Evolutionary conservation across 2,888 invertebrate species (phyloP), one percentile per base, ranked within the genome.

Genomic region (Troilus luridus): DNA sequence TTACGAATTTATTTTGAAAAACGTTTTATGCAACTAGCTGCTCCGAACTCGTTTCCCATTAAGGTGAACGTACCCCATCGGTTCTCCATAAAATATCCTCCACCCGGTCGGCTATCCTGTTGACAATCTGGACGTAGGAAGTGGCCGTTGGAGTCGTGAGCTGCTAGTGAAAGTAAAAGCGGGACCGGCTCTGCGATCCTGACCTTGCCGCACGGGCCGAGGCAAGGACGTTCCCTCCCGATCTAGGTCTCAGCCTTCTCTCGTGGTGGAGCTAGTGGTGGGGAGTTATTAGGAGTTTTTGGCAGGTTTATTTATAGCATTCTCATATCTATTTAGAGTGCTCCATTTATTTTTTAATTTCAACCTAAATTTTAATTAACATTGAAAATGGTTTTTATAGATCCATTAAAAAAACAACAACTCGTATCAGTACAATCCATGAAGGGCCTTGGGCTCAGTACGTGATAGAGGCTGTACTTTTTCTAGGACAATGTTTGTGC

Each of bases 241-340:
- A 85, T 85, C 85, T 85, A n/a, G 85, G 85, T 85, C 56, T 56
- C 56, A 58, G n/a, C 85, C 85, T 85, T 85, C 85, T 54, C 8
- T 27, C 21, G 12, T 85, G 11, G 21, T 10, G 10, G n/a, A 9
- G 85, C 11, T 54, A 9, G 81, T 8, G 81, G 67, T 41, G 17
- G 2, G 14, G 14, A 41, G 41, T 41, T 5, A 41, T 41, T 41
- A 59, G 7, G 59, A 14, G 59, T 10, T 59, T 12, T 59, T 59
- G 59, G 59, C 59, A 41, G 41, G 41, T 41, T 41, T 41, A 41
- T 41, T 41, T 41, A 41, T 41, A 41, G 41, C 41, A 41, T 41
- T 41, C 41, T 41, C 41, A 41, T 41, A 1, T 41, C 41, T 41
- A 41, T 41, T 41, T 41, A 41, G 1, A 41, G 41, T 41, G 5